Evolutionary conservation across 2,113 vertebrate genomes (phyloP).

Genomic region (Phainopepla nitens): DNA sequence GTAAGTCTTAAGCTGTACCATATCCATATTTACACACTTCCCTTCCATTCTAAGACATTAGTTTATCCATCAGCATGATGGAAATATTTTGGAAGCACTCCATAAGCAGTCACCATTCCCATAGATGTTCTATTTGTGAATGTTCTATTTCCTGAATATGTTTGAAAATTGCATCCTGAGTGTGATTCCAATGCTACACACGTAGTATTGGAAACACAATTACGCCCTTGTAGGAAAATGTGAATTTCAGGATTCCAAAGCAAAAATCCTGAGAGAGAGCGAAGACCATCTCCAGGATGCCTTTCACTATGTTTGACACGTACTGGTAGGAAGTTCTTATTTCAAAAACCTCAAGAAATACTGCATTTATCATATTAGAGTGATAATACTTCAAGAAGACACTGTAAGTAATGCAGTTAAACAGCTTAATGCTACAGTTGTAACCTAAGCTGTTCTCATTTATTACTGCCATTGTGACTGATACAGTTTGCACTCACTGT

Average conservation of each 20-base stretch:
- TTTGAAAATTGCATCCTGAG: background rate
- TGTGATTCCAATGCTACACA: background rate
- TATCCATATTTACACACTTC: background rate
- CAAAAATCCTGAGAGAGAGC: background rate
- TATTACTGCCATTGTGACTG: background rate
- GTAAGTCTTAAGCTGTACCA: background rate
- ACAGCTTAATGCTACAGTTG: background rate
- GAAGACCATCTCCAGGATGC: background rate
- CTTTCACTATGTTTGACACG: background rate
- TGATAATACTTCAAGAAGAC: background rate
- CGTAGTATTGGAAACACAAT: background rate
- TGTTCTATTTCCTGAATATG: background rate
- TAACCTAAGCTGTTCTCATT: background rate
- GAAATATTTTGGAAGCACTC: background rate
- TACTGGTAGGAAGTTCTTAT: background rate
- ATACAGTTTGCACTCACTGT: background rate
- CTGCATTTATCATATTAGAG: background rate
- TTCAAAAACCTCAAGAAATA: background rate
- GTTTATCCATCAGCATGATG: background rate
- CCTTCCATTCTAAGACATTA: background rate
- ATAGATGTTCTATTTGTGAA: background rate
- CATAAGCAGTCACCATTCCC: background rate
- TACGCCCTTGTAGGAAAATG: background rate
- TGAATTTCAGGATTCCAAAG: background rate
- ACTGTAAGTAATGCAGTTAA: background rate